Evolutionary conservation across 2,113 vertebrate genomes (phyloP), one percentile per base, ranked within the genome.

Genomic region (Genyomyrus donnyi): DNA sequence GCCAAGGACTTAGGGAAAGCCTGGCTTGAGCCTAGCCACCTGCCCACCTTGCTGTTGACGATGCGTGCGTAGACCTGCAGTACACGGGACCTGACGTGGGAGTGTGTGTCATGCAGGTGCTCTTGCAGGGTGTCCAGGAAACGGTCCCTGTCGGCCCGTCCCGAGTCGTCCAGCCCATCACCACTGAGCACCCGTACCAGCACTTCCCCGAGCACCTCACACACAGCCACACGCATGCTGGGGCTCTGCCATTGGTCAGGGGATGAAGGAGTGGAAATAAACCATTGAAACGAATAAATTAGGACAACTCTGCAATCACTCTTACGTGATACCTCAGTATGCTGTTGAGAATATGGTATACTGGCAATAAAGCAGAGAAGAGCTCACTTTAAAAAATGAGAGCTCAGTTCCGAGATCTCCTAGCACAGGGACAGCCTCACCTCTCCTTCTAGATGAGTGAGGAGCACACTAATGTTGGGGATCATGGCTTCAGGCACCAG

Each of bases 391-490:
- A 27, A 7, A 8, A 62, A 27, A 66, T 3, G 58, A 35, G 66
- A 39, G 70, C 70, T 74, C 27, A 74, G 31, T 74, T 39, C 24
- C 0, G 31, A 35, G 31, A 19, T 77, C 74, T 42, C 31, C 70
- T 19, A 13, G 4, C 70, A 77, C 70, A 77, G 58, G 58, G 58
- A 27, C 58, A 66, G n/a, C 24, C 74, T 80, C 35, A 42, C 98
- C 96, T 99, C 98, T 92, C 97, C 97, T 90, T 99, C 97, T 94
- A 99, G 94, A 90, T 98, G 97, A 89, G 94, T 95, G 88, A 99
- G 93, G 1, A 99, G 94, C 92, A 99, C 94, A 31, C 98, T 99
- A 88, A 99, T 96, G 93, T 97, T 97, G 89, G 97, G 97, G 49
- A 99, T 94, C 92, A 99, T 95, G 74, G 95, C 88, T 39, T 96